phyloP scores from a whole-genome alignment of 2,113 vertebrate genomes.

The Myotis yumanensis region DNA sequence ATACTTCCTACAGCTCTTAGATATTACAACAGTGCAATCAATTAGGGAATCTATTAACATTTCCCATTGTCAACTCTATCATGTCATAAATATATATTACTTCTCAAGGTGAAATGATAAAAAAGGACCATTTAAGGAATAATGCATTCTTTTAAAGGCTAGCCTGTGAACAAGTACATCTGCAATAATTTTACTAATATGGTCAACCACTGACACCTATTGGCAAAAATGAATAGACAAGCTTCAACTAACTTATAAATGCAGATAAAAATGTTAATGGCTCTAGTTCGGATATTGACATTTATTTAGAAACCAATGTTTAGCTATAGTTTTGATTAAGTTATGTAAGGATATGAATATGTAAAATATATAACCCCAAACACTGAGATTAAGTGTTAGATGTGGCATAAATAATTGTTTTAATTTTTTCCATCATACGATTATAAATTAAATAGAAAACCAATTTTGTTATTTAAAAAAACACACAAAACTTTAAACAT shows the following conservation, averaged over 20 bases:
- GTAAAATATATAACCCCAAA: background rate
- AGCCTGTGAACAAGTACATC: background rate
- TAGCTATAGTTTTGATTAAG: background rate
- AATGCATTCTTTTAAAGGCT: constrained; percentile 1
- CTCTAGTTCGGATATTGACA: background rate
- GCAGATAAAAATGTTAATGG: background rate
- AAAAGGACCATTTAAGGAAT: background rate
- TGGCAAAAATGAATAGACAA: constrained; percentile 68
- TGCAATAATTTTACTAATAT: background rate
- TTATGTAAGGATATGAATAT: background rate
- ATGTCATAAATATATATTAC: constrained; percentile 40
- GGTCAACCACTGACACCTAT: constrained; percentile 81
- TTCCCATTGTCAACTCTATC: constrained; percentile 32
- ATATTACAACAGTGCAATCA: constrained; percentile 44
- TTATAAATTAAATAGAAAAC: background rate
- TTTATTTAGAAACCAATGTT: constrained; percentile 2
- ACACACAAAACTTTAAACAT: background rate
- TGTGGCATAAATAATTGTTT: background rate
- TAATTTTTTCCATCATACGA: background rate
- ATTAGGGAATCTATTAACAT: constrained; percentile 46
- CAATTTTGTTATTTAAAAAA: background rate
- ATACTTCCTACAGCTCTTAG: background rate
- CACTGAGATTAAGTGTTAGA: background rate
- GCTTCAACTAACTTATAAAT: background rate
- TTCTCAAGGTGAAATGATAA: constrained; percentile 64